These are phyloP conservation scores for Ornithoptera alexandrae DNA, from an alignment of 2,888 invertebrate species.

Conservation along the genomic window DNA sequence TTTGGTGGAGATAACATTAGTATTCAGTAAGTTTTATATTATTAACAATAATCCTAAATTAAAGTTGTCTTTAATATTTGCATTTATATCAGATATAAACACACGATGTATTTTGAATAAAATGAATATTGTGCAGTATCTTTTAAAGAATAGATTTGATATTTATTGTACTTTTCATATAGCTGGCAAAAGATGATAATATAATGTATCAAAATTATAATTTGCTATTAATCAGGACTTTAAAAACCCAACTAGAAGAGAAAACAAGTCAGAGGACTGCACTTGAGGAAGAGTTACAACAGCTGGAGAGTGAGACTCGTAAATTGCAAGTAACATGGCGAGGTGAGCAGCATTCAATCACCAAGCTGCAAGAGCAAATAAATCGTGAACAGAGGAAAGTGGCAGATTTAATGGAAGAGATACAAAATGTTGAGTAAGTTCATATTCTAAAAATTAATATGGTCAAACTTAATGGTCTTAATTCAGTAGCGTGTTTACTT, in stretches of 20 bases:
- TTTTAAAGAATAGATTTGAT: background rate
- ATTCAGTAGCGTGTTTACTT: too few relatives aligned
- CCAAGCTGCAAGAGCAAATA: conserved; percentile 51
- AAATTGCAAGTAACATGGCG: conserved; percentile 14
- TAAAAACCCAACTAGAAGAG: conserved; percentile 61
- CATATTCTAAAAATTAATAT: background rate
- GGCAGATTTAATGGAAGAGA: conserved; percentile 57
- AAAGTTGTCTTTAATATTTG: background rate
- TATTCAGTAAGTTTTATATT: conserved; percentile 62
- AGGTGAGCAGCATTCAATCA: conserved; percentile 30
- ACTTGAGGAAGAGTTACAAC: conserved; percentile 59
- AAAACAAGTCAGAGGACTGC: conserved; percentile 50
- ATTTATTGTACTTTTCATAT: too few relatives aligned
- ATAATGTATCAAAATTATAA: background rate
- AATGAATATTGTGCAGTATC: background rate
- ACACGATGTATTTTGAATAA: background rate
- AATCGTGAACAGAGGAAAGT: conserved; percentile 58
- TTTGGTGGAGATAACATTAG: conserved; percentile 56
- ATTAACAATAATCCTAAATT: background rate
- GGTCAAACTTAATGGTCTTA: too few relatives aligned
- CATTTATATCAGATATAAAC: background rate
- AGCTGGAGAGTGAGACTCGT: conserved; percentile 50
- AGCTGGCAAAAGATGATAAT: background rate
- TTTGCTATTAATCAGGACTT: conserved; percentile 33
- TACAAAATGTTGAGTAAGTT: conserved; percentile 63